Base-by-base conservation (phyloP, 2,797 vertebrate species). In the Labroides dimidiatus region DNA sequence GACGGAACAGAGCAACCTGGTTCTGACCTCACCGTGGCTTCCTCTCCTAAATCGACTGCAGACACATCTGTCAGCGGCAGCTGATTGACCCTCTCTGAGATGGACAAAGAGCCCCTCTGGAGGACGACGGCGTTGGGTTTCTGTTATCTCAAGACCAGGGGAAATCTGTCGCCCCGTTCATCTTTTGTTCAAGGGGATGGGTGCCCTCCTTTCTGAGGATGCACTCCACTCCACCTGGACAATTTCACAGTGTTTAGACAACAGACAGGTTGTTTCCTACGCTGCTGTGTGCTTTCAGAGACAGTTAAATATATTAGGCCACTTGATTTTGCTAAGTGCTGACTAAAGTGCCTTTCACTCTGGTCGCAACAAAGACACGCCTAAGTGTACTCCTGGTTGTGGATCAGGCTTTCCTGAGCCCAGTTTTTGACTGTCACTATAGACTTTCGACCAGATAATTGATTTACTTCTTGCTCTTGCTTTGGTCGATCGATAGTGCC, bases 61-160 rank as follows among this genome's bases (percentile, higher is more conserved):
- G 90, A 91, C 89, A 84, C 85, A 90, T 94, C 94, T 94, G 93
- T 94, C 93, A 94, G 90, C 92, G 49, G 78, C 68, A 82, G 84
- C 74, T 90, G 93, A 94, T 93, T 92, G 93, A 92, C 87, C 87
- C 86, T 74, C 89, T 91, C 92, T 91, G 86, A 91, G 85, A 86
- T 84, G 53, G 88, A 93, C 91, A 92, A 93, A 93, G 91, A 87
- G 89, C 78, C 91, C 90, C 87, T 82, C 84, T 91, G 87, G 90
- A 92, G 88, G 87, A 88, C 67, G 60, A 59, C 57, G 88, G 92
- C 93, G 91, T 95, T 92, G 78, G 82, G 91, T 95, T 95, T 92
- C 93, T 91, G 85, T 92, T 93, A 91, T 93, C 92, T 93, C 84
- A 90, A 78, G 83, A 89, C 77, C 64, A 21, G 77, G 66, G 78